phyloP scores from a whole-genome alignment of 1,140 invertebrate genomes.

The Wiebesia pumilae region DNA sequence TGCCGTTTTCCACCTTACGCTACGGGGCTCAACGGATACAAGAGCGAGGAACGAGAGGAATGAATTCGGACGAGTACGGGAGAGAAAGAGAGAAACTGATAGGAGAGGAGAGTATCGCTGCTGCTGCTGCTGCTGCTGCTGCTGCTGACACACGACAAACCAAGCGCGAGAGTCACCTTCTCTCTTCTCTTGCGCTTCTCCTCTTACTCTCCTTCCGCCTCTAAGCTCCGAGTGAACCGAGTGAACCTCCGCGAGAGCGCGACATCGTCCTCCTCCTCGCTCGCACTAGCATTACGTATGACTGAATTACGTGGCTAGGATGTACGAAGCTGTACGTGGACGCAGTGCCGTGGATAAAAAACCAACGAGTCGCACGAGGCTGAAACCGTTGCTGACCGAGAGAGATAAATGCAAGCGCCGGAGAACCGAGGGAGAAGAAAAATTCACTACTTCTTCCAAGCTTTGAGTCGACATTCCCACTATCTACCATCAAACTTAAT shows the following conservation, averaged over 20 bases:
- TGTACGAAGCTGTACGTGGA: not conserved
- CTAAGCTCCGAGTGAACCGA: not conserved
- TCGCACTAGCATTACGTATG: not conserved
- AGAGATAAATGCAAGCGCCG: not conserved
- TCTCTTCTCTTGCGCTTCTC: not conserved
- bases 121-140: too few species aligned
- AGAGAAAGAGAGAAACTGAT: constrained; percentile 18
- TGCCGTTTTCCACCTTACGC: not conserved
- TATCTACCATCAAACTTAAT: not conserved
- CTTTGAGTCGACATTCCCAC: not conserved
- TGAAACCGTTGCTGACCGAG: not conserved
- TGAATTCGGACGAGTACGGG: not conserved
- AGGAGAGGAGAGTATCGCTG: too few species aligned
- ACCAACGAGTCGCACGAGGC: not conserved
- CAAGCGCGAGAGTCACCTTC: not conserved
- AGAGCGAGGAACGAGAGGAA: not conserved
- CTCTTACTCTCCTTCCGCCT: constrained; percentile 12
- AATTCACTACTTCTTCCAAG: too few species aligned
- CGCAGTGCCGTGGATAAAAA: not conserved
- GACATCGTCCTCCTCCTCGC: not conserved
- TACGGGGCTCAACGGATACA: not conserved
- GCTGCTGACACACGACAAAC: constrained; percentile 46
- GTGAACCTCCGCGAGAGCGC: not conserved
- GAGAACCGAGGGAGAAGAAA: too few species aligned
- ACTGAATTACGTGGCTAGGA: constrained; percentile 18